A percentile compares a stretch with the other conserved stretches of the same genome.
These are phyloP conservation scores for Drosophila sechellia DNA, from an alignment of 1,140 invertebrate genomes.

Conservation along the genomic window DNA sequence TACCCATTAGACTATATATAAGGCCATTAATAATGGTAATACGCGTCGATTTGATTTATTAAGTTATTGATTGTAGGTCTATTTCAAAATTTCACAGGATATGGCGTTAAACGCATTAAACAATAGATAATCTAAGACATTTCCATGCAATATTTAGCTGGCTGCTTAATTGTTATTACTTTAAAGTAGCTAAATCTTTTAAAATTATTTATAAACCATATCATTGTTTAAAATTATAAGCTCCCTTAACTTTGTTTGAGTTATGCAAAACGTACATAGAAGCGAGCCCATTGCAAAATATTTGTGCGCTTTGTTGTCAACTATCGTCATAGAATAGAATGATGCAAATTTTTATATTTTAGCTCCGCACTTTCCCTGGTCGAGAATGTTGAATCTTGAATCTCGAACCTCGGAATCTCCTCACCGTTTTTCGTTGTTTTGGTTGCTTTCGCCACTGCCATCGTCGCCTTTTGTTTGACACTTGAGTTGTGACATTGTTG, in stretches of 20 bases:
- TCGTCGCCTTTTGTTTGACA: conserved; percentile 69
- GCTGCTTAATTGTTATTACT: too few relatives aligned
- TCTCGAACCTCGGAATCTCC: too few relatives aligned
- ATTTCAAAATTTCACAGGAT: too few relatives aligned
- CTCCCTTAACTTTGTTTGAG: not conserved
- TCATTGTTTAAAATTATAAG: not conserved
- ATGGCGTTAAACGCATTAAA: too few relatives aligned
- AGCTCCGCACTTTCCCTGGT: not conserved
- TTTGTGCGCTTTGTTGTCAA: conserved; percentile 7
- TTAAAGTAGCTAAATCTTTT: too few relatives aligned
- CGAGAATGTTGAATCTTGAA: not conserved
- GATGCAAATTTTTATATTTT: conserved; percentile 14
- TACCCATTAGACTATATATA: not conserved
- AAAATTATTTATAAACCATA: not conserved
- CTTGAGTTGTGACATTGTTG: conserved; percentile 71
- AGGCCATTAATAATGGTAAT: not conserved
- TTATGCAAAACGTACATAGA: conserved; percentile 11
- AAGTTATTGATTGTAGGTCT: too few relatives aligned
- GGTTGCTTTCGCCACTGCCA: conserved; percentile 41
- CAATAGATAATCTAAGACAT: too few relatives aligned
- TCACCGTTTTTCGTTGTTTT: not conserved
- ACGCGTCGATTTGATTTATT: not conserved
- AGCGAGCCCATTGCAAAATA: not conserved
- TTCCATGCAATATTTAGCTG: too few relatives aligned
- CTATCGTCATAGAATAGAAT: not conserved